A percentile compares a stretch with the other conserved stretches of the same genome.
Evolutionary conservation across 1,140 invertebrate genomes (phyloP).

Genomic region (Caenorhabditis briggsae): DNA sequence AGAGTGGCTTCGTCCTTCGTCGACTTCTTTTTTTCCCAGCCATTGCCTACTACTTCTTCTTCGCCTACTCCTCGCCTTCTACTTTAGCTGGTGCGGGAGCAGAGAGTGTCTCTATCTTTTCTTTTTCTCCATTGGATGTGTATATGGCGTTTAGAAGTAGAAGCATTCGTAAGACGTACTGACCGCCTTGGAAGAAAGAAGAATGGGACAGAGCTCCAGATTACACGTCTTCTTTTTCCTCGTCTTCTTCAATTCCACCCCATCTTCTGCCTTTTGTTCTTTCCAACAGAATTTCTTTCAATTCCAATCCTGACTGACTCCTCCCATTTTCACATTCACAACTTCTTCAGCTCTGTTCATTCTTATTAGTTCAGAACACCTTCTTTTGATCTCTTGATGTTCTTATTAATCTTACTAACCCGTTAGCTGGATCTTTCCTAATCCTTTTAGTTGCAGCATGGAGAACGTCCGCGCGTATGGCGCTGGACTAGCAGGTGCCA

Average conservation of each 20-base stretch:
- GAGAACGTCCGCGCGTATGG: conserved; percentile 65
- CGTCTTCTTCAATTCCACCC: background rate
- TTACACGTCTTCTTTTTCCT: conserved; percentile 16
- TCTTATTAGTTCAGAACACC: background rate
- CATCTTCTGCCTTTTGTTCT: conserved; percentile 4
- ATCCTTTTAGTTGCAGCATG: conserved; percentile 49
- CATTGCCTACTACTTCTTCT: conserved; percentile 13
- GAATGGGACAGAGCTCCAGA: conserved; percentile 8
- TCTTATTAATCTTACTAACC: background rate
- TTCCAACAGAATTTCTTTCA: background rate
- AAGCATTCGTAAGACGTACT: conserved; percentile 44
- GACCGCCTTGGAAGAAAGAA: conserved; percentile 29
- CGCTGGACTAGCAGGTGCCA: conserved; percentile 64
- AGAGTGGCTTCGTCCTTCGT: conserved; percentile 50
- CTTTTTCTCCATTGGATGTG: conserved; percentile 45
- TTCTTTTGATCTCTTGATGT: background rate
- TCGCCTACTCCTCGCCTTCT: background rate
- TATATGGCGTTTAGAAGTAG: conserved; percentile 55
- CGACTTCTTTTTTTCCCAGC: background rate
- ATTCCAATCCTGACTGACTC: background rate
- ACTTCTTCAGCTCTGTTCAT: no score
- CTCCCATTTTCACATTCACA: background rate
- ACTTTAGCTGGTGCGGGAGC: background rate
- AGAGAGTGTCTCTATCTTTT: conserved; percentile 46
- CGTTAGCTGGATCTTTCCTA: background rate